Conservation (phyloP, 2,797 vertebrate species). For the Hephaestus fuliginosus region DNA sequence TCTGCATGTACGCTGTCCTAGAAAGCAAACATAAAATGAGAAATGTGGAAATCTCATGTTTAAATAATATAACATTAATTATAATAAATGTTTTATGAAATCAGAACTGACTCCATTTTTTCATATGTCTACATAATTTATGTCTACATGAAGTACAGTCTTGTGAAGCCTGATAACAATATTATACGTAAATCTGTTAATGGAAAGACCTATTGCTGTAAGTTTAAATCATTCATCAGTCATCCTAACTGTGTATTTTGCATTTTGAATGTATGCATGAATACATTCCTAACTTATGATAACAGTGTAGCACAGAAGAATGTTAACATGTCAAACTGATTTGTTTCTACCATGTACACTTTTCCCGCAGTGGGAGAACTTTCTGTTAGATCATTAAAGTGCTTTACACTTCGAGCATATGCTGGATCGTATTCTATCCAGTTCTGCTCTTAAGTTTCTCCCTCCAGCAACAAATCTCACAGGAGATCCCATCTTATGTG, state of each 20-base stretch:
- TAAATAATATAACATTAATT: slow-evolving; percentile 80
- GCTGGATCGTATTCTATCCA: slow-evolving; percentile 41
- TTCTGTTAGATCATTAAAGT: slow-evolving; percentile 27
- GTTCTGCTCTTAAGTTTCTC: slow-evolving; percentile 14
- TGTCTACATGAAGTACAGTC: neutral
- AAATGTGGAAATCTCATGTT: slow-evolving; percentile 71
- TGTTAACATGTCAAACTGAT: neutral
- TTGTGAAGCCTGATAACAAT: neutral
- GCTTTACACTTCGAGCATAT: slow-evolving; percentile 24
- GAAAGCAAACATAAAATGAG: slow-evolving; percentile 51
- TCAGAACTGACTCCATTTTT: slow-evolving; percentile 37
- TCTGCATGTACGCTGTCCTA: slow-evolving; percentile 77
- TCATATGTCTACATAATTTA: neutral
- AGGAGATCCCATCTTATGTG: slow-evolving; percentile 9
- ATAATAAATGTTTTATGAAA: slow-evolving; percentile 82
- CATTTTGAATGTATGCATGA: neutral
- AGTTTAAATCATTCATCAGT: neutral
- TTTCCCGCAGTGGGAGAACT: slow-evolving; percentile 7
- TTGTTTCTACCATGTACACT: neutral
- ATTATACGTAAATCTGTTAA: neutral
- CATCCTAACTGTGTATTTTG: neutral
- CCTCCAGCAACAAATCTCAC: slow-evolving; percentile 38
- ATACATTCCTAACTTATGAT: neutral
- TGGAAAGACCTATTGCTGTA: neutral
- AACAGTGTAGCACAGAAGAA: neutral